Evolutionary conservation across 1,140 invertebrate genomes (phyloP).

Genomic region (Orius insidiosus): DNA sequence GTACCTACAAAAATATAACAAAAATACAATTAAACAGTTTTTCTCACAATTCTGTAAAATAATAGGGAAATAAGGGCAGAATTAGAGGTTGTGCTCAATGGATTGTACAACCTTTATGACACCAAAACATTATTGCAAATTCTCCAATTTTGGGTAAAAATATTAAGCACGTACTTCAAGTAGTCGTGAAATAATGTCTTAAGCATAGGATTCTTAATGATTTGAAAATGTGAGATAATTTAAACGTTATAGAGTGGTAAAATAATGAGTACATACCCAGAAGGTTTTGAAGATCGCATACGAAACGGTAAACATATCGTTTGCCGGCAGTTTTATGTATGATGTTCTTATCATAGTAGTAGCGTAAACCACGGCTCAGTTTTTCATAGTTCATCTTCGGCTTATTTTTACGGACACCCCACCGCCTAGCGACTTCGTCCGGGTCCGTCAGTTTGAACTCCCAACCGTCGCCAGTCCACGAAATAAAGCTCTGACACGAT

Average conservation of each 20-base stretch:
- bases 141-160: too few species aligned
- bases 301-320: conserved; percentile 94
- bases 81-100: too few species aligned
- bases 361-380: conserved; percentile 82
- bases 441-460: conserved; percentile 98
- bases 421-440: conserved; percentile 89
- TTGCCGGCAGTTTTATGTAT: conserved; percentile 97
- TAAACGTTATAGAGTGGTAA: too few species aligned
- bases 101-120: too few species aligned
- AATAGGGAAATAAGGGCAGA: too few species aligned
- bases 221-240: too few species aligned
- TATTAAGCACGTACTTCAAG: too few species aligned
- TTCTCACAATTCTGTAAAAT: too few species aligned
- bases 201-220: too few species aligned
- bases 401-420: conserved; percentile 96
- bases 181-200: too few species aligned
- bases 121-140: too few species aligned
- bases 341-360: conserved; percentile 98
- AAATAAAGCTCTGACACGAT: conserved; percentile 87
- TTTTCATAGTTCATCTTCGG: conserved; percentile 99
- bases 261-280: conserved; percentile 45
- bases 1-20: too few species aligned
- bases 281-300: conserved; percentile 87
- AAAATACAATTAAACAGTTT: conserved; percentile 3
- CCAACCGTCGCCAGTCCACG: conserved; percentile 97